These are phyloP conservation scores for Drosophila kikkawai DNA, from an alignment of 1,140 invertebrate species.

Conservation along the genomic window DNA sequence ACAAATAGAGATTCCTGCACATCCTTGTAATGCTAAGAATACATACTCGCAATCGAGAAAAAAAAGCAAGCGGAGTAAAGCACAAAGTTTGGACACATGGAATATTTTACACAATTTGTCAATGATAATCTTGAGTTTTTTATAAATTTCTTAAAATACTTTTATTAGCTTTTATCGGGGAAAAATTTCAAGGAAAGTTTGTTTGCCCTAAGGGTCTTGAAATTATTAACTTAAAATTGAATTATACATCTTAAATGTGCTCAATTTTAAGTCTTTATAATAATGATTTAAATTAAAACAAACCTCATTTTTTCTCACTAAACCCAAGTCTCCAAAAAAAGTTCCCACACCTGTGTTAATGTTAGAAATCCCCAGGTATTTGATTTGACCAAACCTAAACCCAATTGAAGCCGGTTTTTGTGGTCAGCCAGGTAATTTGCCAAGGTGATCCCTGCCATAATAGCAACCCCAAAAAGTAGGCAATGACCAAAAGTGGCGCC, in stretches of 20 bases:
- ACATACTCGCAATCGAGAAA: conserved; percentile 4
- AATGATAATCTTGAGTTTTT: not conserved
- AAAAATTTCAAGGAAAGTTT: not conserved
- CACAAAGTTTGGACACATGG: conserved; percentile 2
- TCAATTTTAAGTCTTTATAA: not conserved
- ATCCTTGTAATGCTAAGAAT: conserved; percentile 15
- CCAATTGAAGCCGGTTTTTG: conserved; percentile 16
- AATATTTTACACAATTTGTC: not conserved
- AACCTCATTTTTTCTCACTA: not conserved
- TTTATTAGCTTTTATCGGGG: not conserved
- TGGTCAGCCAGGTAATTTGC: conserved; percentile 14
- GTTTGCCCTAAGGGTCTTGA: accelerated
- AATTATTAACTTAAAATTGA: not conserved
- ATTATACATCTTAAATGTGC: too few species aligned
- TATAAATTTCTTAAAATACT: too few species aligned
- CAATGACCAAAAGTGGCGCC: conserved; percentile 35
- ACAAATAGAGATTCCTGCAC: conserved; percentile 28
- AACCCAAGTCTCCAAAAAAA: not conserved
- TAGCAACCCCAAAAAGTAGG: conserved; percentile 20
- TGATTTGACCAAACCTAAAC: conserved; percentile 6
- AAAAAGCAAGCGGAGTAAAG: not conserved
- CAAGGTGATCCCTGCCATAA: conserved; percentile 33
- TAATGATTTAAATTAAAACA: not conserved
- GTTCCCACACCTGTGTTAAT: conserved; percentile 6
- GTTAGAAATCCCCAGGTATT: conserved; percentile 7